These are phyloP conservation scores for Botia kubotai DNA, from an alignment of 2,797 vertebrate genomes.

Conservation along the genomic window DNA sequence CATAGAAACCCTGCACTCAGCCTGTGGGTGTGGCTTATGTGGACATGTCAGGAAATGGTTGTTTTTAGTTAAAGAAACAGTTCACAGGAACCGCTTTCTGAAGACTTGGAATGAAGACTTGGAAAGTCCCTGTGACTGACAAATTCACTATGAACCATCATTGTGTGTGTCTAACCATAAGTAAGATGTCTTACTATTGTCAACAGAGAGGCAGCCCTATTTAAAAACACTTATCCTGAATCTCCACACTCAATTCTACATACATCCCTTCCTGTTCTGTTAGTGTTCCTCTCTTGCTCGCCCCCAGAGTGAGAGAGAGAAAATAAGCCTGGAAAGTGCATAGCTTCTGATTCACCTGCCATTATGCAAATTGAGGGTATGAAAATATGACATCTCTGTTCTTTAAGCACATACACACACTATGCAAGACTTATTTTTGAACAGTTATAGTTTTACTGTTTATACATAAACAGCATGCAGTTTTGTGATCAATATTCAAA, in stretches of 20 bases:
- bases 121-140: neutral
- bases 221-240: conserved; percentile 16
- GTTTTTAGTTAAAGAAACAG: neutral
- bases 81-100: neutral
- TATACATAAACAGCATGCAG: neutral
- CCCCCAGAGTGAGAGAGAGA: neutral
- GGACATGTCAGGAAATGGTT: neutral
- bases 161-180: too few relatives aligned
- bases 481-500: neutral
- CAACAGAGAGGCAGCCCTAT: neutral
- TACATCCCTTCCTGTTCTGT: neutral
- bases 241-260: neutral
- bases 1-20: conserved; percentile 14
- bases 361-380: conserved; percentile 18
- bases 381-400: neutral
- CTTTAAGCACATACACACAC: neutral
- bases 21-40: neutral
- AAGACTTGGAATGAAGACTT: neutral
- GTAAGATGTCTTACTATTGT: too few relatives aligned
- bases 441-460: neutral
- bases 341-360: conserved; percentile 5
- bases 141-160: neutral
- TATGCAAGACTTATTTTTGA: neutral
- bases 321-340: conserved; percentile 22
- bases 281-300: neutral